Conservation (phyloP, 2,888 invertebrate genomes). For the Mystacides longicornis region DNA sequence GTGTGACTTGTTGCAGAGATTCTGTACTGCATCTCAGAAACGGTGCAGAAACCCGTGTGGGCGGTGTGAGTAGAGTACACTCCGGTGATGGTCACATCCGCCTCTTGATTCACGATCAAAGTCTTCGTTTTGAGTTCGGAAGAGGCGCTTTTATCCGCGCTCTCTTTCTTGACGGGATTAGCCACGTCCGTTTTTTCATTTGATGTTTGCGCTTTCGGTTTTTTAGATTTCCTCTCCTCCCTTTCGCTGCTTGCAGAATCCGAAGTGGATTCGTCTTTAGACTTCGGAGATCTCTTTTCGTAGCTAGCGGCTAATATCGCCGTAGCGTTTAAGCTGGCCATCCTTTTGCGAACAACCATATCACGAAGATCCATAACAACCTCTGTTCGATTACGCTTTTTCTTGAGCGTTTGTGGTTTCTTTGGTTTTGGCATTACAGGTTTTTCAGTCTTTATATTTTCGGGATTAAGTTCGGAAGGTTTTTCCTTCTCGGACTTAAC, state of each 20-base stretch:
- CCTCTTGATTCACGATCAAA: slow-evolving; percentile 77
- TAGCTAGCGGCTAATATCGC: slow-evolving; percentile 87
- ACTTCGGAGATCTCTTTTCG: slow-evolving; percentile 60
- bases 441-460: slow-evolving; percentile 29
- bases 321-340: slow-evolving; percentile 87
- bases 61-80: slow-evolving; percentile 68
- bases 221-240: slow-evolving; percentile 44
- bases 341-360: slow-evolving; percentile 81
- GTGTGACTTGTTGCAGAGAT: slow-evolving; percentile 82
- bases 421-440: slow-evolving; percentile 31
- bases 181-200: slow-evolving; percentile 31
- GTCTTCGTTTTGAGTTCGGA: slow-evolving; percentile 49
- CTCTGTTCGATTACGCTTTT: slow-evolving; percentile 53
- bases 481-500: slow-evolving; percentile 47
- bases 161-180: slow-evolving; percentile 29
- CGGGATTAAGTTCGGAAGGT: slow-evolving; percentile 27
- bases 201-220: slow-evolving; percentile 36
- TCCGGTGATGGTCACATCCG: slow-evolving; percentile 81
- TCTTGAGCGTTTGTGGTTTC: slow-evolving; percentile 39
- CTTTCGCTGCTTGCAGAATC: slow-evolving; percentile 48
- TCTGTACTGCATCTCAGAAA: slow-evolving; percentile 78
- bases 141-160: background rate
- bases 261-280: slow-evolving; percentile 52
- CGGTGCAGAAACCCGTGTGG: slow-evolving; percentile 78
- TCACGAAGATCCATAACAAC: slow-evolving; percentile 75